Evolutionary conservation across 2,113 vertebrate species (phyloP).

Genomic region (Isichthys henryi): DNA sequence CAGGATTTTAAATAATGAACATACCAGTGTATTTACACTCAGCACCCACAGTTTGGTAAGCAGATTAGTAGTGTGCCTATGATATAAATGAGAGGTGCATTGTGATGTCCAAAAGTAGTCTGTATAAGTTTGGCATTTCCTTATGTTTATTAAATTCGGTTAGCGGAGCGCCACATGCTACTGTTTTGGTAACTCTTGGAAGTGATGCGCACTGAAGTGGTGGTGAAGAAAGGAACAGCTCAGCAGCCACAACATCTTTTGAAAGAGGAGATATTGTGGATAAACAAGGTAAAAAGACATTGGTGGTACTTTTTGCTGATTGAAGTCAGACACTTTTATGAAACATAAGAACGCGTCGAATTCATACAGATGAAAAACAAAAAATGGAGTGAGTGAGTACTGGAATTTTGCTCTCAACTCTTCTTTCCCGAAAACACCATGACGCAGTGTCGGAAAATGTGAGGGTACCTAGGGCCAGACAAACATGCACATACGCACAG

Average conservation of each 20-base stretch:
- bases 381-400: background rate
- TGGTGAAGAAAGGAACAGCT: background rate
- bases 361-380: background rate
- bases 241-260: background rate
- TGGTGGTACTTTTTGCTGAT: background rate
- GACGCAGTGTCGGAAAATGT: background rate
- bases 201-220: background rate
- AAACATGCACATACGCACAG: background rate
- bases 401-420: background rate
- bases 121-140: background rate
- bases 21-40: background rate
- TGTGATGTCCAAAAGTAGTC: background rate
- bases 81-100: background rate
- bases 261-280: background rate
- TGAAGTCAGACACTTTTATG: background rate
- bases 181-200: background rate
- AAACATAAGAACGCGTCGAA: background rate
- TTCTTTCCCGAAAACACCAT: background rate
- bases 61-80: background rate
- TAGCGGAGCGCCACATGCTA: background rate
- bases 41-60: background rate
- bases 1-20: background rate
- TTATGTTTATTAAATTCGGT: background rate
- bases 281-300: background rate
- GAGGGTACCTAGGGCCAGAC: background rate